Conservation (phyloP, 2,888 invertebrate genomes). For the Cheilosia grossa region DNA sequence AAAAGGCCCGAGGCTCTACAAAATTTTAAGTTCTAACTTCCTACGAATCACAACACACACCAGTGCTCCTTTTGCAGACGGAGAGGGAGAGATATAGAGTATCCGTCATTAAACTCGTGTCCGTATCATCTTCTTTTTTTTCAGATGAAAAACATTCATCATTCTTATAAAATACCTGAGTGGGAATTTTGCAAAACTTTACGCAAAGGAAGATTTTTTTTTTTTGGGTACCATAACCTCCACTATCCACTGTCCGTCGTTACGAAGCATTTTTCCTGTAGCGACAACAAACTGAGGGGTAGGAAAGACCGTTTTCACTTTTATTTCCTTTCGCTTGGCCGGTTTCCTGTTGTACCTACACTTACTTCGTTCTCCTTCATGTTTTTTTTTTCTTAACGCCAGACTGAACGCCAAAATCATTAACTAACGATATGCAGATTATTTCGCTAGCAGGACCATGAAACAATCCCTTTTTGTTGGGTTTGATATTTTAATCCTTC, state of each 20-base stretch:
- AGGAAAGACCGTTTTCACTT: slow-evolving; percentile 37
- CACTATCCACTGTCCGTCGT: slow-evolving; percentile 36
- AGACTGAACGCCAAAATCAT: slow-evolving; percentile 32
- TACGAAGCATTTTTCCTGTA: background rate
- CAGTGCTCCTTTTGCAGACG: slow-evolving; percentile 11
- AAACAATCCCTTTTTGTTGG: slow-evolving; percentile 25
- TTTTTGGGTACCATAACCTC: slow-evolving; percentile 10
- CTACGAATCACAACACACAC: slow-evolving; percentile 4
- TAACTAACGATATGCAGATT: slow-evolving; percentile 33
- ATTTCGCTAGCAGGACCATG: slow-evolving; percentile 19
- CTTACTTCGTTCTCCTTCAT: slow-evolving; percentile 3
- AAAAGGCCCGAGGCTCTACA: background rate
- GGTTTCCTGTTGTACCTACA: slow-evolving; percentile 9
- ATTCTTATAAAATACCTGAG: slow-evolving; percentile 27
- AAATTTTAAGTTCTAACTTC: background rate
- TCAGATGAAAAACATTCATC: slow-evolving; percentile 33
- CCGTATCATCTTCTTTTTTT: slow-evolving; percentile 2
- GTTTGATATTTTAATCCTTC: slow-evolving; percentile 25
- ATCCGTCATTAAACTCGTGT: slow-evolving; percentile 3
- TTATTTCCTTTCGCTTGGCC: slow-evolving; percentile 41
- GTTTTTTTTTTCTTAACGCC: slow-evolving; percentile 3
- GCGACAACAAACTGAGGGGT: slow-evolving; percentile 25
- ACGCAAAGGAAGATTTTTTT: slow-evolving; percentile 6
- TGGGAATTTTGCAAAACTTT: slow-evolving; percentile 35
- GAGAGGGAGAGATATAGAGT: background rate